Evolutionary conservation across 1,140 invertebrate species (phyloP).

Genomic region (Batillaria attramentaria): DNA sequence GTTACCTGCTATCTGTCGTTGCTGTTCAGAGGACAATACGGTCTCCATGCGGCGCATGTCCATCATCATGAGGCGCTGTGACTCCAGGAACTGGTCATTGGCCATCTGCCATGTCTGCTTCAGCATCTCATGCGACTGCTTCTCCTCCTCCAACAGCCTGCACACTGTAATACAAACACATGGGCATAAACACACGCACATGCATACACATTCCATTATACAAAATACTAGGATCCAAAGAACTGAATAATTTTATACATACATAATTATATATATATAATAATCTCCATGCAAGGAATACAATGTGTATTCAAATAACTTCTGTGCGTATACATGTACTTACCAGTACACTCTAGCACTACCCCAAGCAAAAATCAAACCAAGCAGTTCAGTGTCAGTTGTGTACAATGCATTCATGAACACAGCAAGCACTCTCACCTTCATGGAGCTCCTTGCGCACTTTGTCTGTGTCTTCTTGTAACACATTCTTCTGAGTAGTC

Average conservation of each 20-base stretch:
- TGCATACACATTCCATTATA: background rate
- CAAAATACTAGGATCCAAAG: no score
- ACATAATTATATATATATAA: background rate
- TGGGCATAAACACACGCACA: no score
- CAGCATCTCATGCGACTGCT: constrained; percentile 71
- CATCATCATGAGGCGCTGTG: constrained; percentile 74
- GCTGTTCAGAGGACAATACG: constrained; percentile 72
- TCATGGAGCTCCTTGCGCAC: constrained; percentile 69
- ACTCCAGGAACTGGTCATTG: constrained; percentile 75
- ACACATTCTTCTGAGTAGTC: constrained; percentile 74
- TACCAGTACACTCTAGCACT: no score
- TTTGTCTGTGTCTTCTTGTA: constrained; percentile 74
- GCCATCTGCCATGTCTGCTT: constrained; percentile 75
- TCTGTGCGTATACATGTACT: no score
- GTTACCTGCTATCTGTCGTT: constrained; percentile 65
- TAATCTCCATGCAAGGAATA: background rate
- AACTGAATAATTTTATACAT: background rate
- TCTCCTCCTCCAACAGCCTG: constrained; percentile 71
- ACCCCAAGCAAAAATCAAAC: no score
- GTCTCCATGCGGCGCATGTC: constrained; percentile 72
- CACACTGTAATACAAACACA: constrained; percentile 67
- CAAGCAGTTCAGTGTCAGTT: no score
- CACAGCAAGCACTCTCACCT: no score
- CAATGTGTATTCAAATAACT: no score
- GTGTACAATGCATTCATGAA: no score